Conservation (phyloP, 2,797 vertebrate genomes). For the Brachyrhaphis roseni region DNA sequence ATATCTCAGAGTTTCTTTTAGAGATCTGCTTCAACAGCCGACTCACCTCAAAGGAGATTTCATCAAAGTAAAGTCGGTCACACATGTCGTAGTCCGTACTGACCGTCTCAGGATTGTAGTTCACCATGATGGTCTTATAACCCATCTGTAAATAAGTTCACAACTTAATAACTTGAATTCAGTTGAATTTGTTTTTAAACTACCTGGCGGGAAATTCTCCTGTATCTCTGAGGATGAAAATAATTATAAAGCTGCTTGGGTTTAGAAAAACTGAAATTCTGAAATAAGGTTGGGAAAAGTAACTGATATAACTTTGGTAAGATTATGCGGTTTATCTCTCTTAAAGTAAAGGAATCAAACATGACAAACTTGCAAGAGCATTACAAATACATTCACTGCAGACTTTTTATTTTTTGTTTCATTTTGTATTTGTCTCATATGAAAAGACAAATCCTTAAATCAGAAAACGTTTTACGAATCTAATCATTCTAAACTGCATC, state of each 20-base stretch:
- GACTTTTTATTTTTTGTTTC: no score
- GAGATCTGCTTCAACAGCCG: neutral
- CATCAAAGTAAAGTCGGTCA: slow-evolving; percentile 95
- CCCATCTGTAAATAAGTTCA: slow-evolving; percentile 85
- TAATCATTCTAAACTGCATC: no score
- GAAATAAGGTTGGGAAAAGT: neutral
- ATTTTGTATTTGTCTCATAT: no score
- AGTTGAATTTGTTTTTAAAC: neutral
- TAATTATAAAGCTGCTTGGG: neutral
- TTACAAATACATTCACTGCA: no score
- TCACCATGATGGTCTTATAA: slow-evolving; percentile 98
- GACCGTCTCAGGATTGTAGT: slow-evolving; percentile 98
- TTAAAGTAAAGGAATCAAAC: neutral
- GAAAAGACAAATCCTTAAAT: no score
- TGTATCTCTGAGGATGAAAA: neutral
- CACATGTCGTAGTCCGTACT: slow-evolving; percentile 99
- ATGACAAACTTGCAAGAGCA: no score
- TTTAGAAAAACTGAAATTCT: neutral
- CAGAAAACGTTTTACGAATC: no score
- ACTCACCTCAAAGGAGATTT: slow-evolving; percentile 96
- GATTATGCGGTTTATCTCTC: no score
- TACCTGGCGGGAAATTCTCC: neutral
- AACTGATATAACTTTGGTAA: no score
- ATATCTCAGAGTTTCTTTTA: neutral
- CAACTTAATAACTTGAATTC: neutral